A percentile compares a stretch with the other conserved stretches of the same genome.
Evolutionary conservation across 2,113 vertebrate genomes (phyloP).

Genomic region (Chaetorhynchus papuensis): DNA sequence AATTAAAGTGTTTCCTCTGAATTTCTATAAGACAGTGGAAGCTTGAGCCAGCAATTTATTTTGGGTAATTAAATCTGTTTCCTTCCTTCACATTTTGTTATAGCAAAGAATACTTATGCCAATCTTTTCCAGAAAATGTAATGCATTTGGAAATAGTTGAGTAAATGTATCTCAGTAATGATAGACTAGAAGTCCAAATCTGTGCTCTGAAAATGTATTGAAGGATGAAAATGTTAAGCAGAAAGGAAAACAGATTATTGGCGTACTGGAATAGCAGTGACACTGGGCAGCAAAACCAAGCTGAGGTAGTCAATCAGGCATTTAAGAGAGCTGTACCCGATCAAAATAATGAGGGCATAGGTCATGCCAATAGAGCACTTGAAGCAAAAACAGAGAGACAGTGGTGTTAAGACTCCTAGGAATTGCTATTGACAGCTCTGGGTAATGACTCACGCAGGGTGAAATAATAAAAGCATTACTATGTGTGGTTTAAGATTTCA

Average conservation of each 20-base stretch:
- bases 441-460: not conserved
- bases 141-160: not conserved
- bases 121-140: not conserved
- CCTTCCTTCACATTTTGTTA: not conserved
- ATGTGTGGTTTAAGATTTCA: not conserved
- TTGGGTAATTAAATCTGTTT: not conserved
- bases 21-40: not conserved
- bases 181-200: not conserved
- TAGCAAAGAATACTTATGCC: not conserved
- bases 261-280: not conserved
- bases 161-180: not conserved
- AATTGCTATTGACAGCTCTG: not conserved
- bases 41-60: not conserved
- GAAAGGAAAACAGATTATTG: not conserved
- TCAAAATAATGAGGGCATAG: not conserved
- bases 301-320: not conserved
- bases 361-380: not conserved
- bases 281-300: not conserved
- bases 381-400: not conserved
- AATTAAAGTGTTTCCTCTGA: not conserved
- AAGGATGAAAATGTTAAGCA: not conserved
- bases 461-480: not conserved
- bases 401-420: not conserved
- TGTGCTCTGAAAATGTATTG: not conserved
- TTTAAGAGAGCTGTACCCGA: not conserved